These are phyloP conservation scores for Epinephelus lanceolatus DNA, from an alignment of 2,113 vertebrate genomes.

Conservation along the genomic window DNA sequence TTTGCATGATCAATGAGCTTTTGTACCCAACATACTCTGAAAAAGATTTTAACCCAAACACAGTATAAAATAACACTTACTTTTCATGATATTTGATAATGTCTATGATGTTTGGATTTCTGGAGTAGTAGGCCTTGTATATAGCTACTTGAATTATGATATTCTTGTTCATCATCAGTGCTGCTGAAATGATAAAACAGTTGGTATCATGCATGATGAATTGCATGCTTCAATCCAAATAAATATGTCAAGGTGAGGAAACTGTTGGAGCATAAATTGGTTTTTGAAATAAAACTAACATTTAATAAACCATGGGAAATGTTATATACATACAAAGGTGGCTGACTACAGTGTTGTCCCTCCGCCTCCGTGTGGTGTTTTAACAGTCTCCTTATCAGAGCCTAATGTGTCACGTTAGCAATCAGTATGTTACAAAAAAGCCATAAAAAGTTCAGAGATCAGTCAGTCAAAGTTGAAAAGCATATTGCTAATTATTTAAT, in stretches of 20 bases:
- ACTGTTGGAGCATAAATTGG: neutral
- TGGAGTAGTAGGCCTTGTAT: neutral
- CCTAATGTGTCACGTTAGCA: neutral
- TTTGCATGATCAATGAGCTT: neutral
- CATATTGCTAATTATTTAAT: neutral
- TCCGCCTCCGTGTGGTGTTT: neutral
- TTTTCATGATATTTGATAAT: neutral
- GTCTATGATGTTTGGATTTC: neutral
- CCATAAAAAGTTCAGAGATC: slow-evolving; percentile 42
- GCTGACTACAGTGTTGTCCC: neutral
- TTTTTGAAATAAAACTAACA: slow-evolving; percentile 1
- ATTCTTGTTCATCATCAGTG: too few species aligned
- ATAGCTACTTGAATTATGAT: neutral
- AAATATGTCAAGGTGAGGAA: neutral
- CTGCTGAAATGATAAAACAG: neutral
- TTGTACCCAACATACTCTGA: neutral
- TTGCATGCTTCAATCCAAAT: neutral
- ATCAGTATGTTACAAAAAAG: slow-evolving; percentile 4
- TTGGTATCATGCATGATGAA: neutral
- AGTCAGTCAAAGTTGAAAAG: slow-evolving; percentile 30
- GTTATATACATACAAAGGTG: neutral
- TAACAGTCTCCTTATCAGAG: slow-evolving; percentile 22
- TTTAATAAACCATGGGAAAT: neutral
- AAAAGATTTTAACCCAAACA: neutral
- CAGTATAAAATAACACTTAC: neutral